Evolutionary conservation across 1,140 invertebrate genomes (phyloP).

Genomic region (Hyles vespertilio): DNA sequence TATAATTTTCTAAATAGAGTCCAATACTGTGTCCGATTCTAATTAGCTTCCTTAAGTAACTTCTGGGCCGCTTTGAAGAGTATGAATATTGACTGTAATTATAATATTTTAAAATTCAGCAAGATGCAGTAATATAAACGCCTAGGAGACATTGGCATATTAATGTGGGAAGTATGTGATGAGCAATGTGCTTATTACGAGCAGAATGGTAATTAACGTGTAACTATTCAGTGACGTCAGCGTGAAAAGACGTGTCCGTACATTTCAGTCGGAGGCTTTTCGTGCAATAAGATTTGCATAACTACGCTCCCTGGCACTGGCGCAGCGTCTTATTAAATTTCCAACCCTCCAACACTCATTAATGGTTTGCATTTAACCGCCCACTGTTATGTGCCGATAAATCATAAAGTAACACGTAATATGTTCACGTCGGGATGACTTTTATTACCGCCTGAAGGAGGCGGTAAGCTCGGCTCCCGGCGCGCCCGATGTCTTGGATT

Average conservation of each 20-base stretch:
- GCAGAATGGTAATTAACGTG: background rate
- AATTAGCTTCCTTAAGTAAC: no score
- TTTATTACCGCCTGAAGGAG: constrained; percentile 59
- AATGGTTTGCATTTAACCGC: constrained; percentile 65
- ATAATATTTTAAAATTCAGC: no score
- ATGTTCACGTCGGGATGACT: constrained; percentile 45
- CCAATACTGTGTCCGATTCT: no score
- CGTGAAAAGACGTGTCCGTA: constrained; percentile 24
- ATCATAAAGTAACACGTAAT: constrained; percentile 60
- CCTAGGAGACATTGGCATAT: no score
- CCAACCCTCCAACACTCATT: constrained; percentile 67
- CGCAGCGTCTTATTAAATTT: constrained; percentile 56
- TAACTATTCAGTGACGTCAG: background rate
- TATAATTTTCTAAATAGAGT: no score
- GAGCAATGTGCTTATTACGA: no score
- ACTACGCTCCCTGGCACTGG: constrained; percentile 60
- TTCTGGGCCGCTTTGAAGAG: no score
- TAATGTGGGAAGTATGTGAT: no score
- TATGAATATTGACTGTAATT: no score
- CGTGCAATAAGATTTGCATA: constrained; percentile 73
- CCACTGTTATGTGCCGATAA: constrained; percentile 50
- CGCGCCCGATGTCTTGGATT: constrained; percentile 31
- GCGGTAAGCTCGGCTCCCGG: constrained; percentile 38
- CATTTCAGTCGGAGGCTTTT: constrained; percentile 51
- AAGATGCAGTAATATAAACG: no score